Percentiles rank a stretch among this genome's conserved stretches.
Conservation (phyloP, 1,140 invertebrate species). For the Conus ventricosus region DNA sequence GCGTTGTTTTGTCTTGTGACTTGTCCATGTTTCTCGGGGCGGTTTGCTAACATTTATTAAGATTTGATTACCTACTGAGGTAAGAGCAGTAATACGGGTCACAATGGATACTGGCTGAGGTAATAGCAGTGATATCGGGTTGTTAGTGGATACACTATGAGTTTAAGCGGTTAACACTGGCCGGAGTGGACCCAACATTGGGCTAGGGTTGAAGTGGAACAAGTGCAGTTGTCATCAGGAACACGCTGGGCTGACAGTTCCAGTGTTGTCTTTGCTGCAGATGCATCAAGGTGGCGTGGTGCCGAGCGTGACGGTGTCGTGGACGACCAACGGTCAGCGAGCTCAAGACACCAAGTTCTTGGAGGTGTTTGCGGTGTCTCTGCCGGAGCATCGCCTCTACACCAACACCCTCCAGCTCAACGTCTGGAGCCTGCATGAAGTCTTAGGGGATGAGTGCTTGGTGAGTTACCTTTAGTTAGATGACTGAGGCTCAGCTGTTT, state of each 20-base stretch:
- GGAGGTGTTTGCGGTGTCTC: slow-evolving; percentile 85
- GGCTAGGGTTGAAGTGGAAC: not conserved
- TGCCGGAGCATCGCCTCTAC: slow-evolving; percentile 84
- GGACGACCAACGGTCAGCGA: slow-evolving; percentile 84
- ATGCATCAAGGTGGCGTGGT: slow-evolving; percentile 87
- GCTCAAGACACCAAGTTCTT: slow-evolving; percentile 85
- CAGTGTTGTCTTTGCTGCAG: slow-evolving; percentile 74
- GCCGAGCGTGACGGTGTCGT: slow-evolving; percentile 80
- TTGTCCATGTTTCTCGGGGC: too few species aligned
- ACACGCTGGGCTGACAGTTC: not conserved
- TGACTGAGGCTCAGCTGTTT: too few species aligned
- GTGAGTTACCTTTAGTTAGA: slow-evolving; percentile 52
- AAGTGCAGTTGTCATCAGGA: not conserved
- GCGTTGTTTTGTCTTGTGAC: too few species aligned
- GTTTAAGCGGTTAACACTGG: too few species aligned
- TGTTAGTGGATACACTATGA: too few species aligned
- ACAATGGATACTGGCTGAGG: too few species aligned
- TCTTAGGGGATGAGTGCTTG: slow-evolving; percentile 66
- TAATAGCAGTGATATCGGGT: too few species aligned
- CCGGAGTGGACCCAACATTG: too few species aligned
- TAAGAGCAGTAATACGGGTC: too few species aligned
- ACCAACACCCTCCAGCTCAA: slow-evolving; percentile 93
- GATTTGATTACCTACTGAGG: too few species aligned
- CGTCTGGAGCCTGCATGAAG: slow-evolving; percentile 81
- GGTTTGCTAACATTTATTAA: too few species aligned